Conservation (phyloP, 1,140 invertebrate species). For the Leptinotarsa defecta region DNA sequence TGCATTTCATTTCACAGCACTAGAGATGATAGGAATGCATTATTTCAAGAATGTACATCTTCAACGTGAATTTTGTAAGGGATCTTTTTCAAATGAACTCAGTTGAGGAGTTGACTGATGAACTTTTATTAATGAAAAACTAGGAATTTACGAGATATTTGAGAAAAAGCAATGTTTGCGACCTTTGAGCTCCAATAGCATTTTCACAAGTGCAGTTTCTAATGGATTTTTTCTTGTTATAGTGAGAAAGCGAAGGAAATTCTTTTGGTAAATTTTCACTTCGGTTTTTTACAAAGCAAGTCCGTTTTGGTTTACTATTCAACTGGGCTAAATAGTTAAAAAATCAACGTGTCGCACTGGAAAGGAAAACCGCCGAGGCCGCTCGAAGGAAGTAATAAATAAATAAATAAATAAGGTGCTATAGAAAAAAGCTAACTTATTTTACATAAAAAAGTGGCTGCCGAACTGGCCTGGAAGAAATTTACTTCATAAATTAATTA, state of each 20-base stretch:
- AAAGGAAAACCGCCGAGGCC: background rate
- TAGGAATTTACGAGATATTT: too few species aligned
- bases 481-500: constrained; percentile 36
- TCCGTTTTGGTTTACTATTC: background rate
- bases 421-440: constrained; percentile 27
- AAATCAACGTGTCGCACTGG: background rate
- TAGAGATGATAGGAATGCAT: too few species aligned
- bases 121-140: too few species aligned
- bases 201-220: too few species aligned
- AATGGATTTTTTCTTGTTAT: too few species aligned
- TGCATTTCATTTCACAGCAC: too few species aligned
- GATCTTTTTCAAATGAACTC: too few species aligned
- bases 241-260: constrained; percentile 2
- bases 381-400: constrained; percentile 10
- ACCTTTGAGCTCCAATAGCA: too few species aligned
- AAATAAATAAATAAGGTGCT: constrained; percentile 34
- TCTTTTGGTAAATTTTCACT: background rate
- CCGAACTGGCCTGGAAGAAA: constrained; percentile 45
- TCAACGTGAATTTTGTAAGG: too few species aligned
- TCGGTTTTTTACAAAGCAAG: background rate
- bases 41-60: too few species aligned
- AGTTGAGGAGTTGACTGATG: too few species aligned
- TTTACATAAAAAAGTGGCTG: constrained; percentile 43
- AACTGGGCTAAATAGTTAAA: background rate
- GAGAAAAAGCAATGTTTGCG: too few species aligned